Percentiles rank a stretch among this genome's conserved stretches.
phyloP scores from a whole-genome alignment of 2,113 vertebrate genomes.

The Lagenorhynchus albirostris region DNA sequence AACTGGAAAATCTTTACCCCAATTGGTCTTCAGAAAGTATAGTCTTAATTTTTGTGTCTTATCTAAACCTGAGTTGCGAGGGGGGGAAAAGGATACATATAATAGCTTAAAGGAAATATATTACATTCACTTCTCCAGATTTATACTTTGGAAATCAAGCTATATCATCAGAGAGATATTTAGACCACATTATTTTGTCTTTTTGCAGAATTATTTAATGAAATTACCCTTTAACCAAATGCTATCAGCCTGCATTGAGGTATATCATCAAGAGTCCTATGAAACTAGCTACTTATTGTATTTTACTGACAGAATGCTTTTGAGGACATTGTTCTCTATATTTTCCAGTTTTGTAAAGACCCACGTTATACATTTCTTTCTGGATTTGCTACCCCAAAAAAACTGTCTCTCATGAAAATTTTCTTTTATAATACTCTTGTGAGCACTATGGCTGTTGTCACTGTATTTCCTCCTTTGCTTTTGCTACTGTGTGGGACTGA shows the following conservation, averaged over 20 bases:
- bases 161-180: neutral
- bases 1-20: neutral
- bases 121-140: neutral
- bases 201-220: conserved; percentile 32
- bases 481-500: neutral
- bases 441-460: neutral
- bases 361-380: neutral
- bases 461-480: neutral
- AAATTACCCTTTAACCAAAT: neutral
- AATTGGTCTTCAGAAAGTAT: neutral
- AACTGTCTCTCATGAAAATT: neutral
- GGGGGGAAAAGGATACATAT: neutral
- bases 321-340: neutral
- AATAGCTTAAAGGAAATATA: neutral
- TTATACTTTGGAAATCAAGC: neutral
- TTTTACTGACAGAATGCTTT: neutral
- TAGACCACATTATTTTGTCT: neutral
- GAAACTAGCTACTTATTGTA: neutral
- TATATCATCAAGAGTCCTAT: neutral
- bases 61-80: neutral
- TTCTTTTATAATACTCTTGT: neutral
- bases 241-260: neutral
- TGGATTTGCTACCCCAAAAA: neutral
- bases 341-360: conserved; percentile 9
- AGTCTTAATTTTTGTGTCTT: neutral